Base-by-base conservation (phyloP, 2,888 invertebrate genomes). In the Neoscelio sp. region DNA sequence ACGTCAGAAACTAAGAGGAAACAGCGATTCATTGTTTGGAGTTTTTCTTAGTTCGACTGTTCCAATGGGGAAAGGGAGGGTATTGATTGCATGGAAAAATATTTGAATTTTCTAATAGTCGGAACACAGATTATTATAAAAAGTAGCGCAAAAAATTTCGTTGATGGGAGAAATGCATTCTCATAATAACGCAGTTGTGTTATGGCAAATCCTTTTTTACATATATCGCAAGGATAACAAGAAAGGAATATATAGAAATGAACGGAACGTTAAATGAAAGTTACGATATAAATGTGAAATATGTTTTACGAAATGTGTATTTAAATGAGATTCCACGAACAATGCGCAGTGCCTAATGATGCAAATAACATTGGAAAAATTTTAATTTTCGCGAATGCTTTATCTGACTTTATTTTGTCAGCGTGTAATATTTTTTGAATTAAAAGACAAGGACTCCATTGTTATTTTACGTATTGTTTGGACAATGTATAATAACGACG, bases 91-190 rank as follows among this genome's bases (percentile, higher is more conserved):
- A 8, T 20, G 1, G 46, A 18, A 70, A 70, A 70, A 70, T 48
- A 50, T 70, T 70, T 58, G 68, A 58, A 58, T 58, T 35, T 20
- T 7, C 30, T 50, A 58, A 70, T 70, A 38, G 48, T 40, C 13
- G 30, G 35, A 26, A 67, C 44, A 46, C 44, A 35, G 54, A 67
- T 46, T 67, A 56, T 46, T 33, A 44, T 23, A 56, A 67, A 67
- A 56, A 67, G 23, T 23, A 23, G 4, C 44, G 44, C 2, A 44
- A 28, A n/a, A n/a, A n/a, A 15, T 46, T 23, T 67, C 35, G 35
- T 46, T 67, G 35, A 54, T 44, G 44, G 33, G 54, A 44, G 54
- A 46, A 35, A 23, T 30, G 33, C 44, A 56, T 46, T 56, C 35
- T 54, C 20, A 56, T 67, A 54, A 67, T 35, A 54, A 20, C 67